These are phyloP conservation scores for Calidris pugnax DNA, from an alignment of 2,113 vertebrate species.

Conservation along the genomic window DNA sequence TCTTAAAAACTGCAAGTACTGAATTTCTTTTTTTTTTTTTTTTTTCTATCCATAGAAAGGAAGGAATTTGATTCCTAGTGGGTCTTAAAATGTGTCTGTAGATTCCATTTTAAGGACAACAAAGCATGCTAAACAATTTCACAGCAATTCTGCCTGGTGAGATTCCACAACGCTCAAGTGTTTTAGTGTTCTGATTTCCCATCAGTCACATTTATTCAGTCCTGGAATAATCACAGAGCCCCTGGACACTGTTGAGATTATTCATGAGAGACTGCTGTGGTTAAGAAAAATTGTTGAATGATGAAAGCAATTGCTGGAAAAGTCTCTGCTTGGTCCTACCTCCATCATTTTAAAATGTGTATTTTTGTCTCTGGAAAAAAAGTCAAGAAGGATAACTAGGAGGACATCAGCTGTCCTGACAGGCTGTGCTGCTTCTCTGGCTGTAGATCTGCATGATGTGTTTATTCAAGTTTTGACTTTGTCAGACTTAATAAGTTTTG, in stretches of 20 bases:
- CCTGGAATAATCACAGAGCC: neutral
- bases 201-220: constrained; percentile 25
- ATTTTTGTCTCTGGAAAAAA: neutral
- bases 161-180: neutral
- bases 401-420: neutral
- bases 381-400: neutral
- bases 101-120: constrained; percentile 13
- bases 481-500: neutral
- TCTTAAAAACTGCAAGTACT: neutral
- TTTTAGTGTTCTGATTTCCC: constrained; percentile 34
- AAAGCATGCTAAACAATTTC: constrained; percentile 29
- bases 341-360: neutral
- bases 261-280: constrained; percentile 19
- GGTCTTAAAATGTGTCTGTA: neutral
- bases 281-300: constrained; percentile 17
- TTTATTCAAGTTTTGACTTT: neutral
- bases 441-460: neutral
- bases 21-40: neutral
- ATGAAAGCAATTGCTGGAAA: constrained; percentile 6
- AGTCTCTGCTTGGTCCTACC: neutral
- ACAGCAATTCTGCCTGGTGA: neutral
- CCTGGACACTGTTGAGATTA: neutral
- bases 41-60: neutral
- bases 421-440: neutral
- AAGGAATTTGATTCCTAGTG: neutral